Evolutionary conservation across 2,888 invertebrate species (phyloP), one percentile per base, ranked within the genome.

Genomic region (Rotaria sp.): DNA sequence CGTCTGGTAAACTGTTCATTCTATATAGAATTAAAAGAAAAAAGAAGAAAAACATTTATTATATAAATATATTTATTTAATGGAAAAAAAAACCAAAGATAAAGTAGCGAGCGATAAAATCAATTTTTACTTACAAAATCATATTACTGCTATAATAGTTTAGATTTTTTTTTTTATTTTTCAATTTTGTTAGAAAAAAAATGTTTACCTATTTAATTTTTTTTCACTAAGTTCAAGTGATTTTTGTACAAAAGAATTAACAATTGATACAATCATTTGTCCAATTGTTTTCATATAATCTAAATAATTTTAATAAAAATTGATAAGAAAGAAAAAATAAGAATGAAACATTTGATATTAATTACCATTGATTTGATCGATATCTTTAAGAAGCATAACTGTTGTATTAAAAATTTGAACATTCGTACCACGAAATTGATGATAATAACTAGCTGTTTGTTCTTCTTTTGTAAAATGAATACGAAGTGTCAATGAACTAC

Each of bases 401-500:
- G 80, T 13, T 80, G 45, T 35, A 80, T 80, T 80, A 45, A 80
- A 80, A 26, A 80, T 45, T 41, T 80, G 80, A 45, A 80, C 41
- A 45, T 80, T 26, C 45, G 80, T 80, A 26, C 80, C 41, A 80
- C 80, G 80, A 45, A 80, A 80, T 45, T 41, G 41, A 45, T 80
- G 80, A 80, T 80, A 80, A 80, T 80, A 80, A 80, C 80, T 45
- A 80, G 45, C 13, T n/a, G 80, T 45, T 45, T 80, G 26, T 15
- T 41, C 45, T n/a, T 80, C 80, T 80, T 80, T 80, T 80, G 5
- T 5, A 80, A 45, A 80, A 80, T 80, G 45, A 15, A 80, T 80
- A 80, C 80, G 80, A 45, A 80, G 45, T 24, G 80, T 80, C 41
- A 7, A 80, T 11, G 80, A 80, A 45, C 41, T 80, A 45, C 41